Percentiles rank a stretch among this genome's conserved stretches.
phyloP scores from a whole-genome alignment of 1,140 invertebrate species.

The Lordiphosa clarofinis region DNA sequence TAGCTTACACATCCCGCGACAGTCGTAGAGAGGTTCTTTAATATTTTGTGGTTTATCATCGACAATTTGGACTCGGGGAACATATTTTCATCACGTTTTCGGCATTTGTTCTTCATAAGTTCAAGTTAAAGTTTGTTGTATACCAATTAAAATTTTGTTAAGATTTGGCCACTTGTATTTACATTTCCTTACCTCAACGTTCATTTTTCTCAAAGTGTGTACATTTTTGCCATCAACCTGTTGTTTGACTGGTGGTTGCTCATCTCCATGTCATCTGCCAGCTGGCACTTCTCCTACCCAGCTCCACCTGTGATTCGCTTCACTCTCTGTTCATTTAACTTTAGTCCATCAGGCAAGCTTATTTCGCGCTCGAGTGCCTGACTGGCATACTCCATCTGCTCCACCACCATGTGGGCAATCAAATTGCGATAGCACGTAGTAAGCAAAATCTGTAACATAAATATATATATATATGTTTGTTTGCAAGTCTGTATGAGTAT shows the following conservation, averaged over 20 bases:
- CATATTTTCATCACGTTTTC: no score
- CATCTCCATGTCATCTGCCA: slow-evolving; percentile 49
- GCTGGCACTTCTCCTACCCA: slow-evolving; percentile 15
- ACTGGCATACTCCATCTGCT: slow-evolving; percentile 24
- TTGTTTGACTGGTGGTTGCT: slow-evolving; percentile 36
- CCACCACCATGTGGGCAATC: slow-evolving; percentile 35
- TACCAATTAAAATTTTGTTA: no score
- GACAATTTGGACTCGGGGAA: no score
- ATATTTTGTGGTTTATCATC: no score
- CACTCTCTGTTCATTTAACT: slow-evolving; percentile 54
- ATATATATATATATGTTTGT: slow-evolving; percentile 19
- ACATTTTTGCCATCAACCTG: slow-evolving; percentile 4
- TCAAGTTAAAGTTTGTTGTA: no score
- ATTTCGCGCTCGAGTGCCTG: slow-evolving; percentile 55
- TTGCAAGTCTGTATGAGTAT: not conserved
- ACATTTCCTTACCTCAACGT: no score
- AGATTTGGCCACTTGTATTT: no score
- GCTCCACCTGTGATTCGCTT: slow-evolving; percentile 22
- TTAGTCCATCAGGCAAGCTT: slow-evolving; percentile 66
- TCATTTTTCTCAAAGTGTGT: slow-evolving; percentile 2
- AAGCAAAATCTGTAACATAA: slow-evolving; percentile 52
- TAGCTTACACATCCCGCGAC: no score
- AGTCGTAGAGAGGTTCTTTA: no score
- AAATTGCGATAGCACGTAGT: slow-evolving; percentile 55
- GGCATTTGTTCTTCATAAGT: no score